A percentile compares a stretch with the other conserved stretches of the same genome.
Evolutionary conservation across 1,140 invertebrate species (phyloP).

Genomic region (Drosophila quadrilineata): DNA sequence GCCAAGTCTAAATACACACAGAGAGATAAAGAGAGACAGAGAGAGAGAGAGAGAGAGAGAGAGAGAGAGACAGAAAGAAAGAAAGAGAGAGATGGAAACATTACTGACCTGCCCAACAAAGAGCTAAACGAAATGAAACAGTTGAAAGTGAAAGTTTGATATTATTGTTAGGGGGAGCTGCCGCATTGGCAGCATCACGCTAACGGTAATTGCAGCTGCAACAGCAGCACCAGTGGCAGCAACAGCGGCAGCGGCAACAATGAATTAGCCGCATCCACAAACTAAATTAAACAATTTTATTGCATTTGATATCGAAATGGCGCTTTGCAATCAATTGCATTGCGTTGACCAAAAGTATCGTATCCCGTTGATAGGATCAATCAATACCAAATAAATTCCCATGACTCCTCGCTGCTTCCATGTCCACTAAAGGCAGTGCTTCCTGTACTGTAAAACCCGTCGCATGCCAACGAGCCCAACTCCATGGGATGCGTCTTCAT

Average conservation of each 20-base stretch:
- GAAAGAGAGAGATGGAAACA: no score
- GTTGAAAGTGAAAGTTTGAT: slow-evolving; percentile 68
- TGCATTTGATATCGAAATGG: slow-evolving; percentile 32
- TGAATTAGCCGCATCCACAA: slow-evolving; percentile 55
- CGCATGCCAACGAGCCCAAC: slow-evolving; percentile 17
- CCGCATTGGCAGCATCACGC: slow-evolving; percentile 71
- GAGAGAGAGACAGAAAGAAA: no score
- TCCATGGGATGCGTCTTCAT: slow-evolving; percentile 8
- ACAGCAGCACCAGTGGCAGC: no score
- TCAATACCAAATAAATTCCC: no score
- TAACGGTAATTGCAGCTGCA: no score
- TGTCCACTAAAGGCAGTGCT: no score
- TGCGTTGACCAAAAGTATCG: slow-evolving; percentile 51
- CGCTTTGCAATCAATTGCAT: slow-evolving; percentile 52
- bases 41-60: no score
- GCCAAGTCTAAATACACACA: slow-evolving; percentile 16
- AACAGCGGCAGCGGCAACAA: slow-evolving; percentile 31
- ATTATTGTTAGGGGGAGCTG: slow-evolving; percentile 57
- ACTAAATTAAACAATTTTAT: slow-evolving; percentile 70
- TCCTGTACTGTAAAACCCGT: slow-evolving; percentile 29
- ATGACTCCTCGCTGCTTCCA: no score
- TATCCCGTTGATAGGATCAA: slow-evolving; percentile 28
- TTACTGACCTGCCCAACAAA: slow-evolving; percentile 76
- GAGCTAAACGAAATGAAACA: slow-evolving; percentile 48
- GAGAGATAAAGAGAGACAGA: no score